Conservation (phyloP, 1,140 invertebrate genomes). For the Tetragnatha versicolor region DNA sequence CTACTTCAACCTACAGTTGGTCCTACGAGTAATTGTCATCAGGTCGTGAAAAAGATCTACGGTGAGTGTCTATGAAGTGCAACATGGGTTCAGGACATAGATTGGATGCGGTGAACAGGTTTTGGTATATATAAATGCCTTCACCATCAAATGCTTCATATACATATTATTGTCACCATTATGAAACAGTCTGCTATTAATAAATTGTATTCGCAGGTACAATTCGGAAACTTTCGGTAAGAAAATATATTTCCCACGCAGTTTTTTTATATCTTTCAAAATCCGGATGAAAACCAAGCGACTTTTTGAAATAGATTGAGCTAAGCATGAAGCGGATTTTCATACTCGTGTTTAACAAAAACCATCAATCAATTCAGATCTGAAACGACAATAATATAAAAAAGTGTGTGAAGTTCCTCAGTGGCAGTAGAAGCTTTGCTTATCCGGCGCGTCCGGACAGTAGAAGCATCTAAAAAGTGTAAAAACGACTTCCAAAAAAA, state of each 20-base stretch:
- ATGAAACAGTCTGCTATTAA: too few relatives aligned
- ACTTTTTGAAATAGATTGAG: conserved; percentile 33
- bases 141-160: too few relatives aligned
- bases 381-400: too few relatives aligned
- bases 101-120: too few relatives aligned
- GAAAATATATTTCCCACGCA: conserved; percentile 41
- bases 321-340: conserved; percentile 38
- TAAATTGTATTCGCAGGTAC: conserved; percentile 13
- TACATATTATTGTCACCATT: too few relatives aligned
- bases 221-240: conserved; percentile 30
- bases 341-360: conserved; percentile 26
- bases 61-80: not conserved
- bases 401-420: too few relatives aligned
- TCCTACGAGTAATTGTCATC: conserved; percentile 21
- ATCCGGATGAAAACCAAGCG: not conserved
- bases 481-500: conserved; percentile 47
- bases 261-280: conserved; percentile 11
- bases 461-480: conserved; percentile 49
- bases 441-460: not conserved
- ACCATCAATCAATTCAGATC: too few relatives aligned
- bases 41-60: not conserved
- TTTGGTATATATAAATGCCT: too few relatives aligned
- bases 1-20: conserved; percentile 9
- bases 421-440: conserved; percentile 27
- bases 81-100: too few relatives aligned